These are phyloP conservation scores for Bhutanitis thaidina DNA, from an alignment of 2,888 invertebrate genomes.

Conservation along the genomic window DNA sequence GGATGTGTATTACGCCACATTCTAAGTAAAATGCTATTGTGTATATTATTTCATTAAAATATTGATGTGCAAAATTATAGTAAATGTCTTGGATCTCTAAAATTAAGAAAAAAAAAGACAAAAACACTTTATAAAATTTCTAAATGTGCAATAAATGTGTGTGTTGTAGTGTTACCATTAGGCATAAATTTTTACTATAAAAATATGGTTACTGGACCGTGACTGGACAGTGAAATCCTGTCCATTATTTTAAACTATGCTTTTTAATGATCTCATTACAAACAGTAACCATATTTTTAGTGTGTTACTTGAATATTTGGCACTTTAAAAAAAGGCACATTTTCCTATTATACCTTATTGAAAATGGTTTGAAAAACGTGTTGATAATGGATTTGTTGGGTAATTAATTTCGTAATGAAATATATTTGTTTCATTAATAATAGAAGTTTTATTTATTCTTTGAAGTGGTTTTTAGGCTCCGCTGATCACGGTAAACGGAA, in stretches of 20 bases:
- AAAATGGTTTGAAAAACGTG: constrained; percentile 75
- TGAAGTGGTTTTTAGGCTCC: too few species aligned
- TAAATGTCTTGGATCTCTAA: constrained; percentile 80
- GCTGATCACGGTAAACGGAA: too few species aligned
- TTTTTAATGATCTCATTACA: constrained; percentile 61
- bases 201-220: constrained; percentile 42
- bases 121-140: constrained; percentile 79
- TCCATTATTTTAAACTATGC: constrained; percentile 30
- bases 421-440: constrained; percentile 79
- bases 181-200: constrained; percentile 66
- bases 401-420: constrained; percentile 80
- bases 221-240: constrained; percentile 25
- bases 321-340: constrained; percentile 77
- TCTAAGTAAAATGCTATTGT: constrained; percentile 76
- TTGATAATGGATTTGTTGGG: constrained; percentile 81
- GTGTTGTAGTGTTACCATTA: constrained; percentile 80
- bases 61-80: constrained; percentile 79
- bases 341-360: constrained; percentile 71
- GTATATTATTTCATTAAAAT: constrained; percentile 74
- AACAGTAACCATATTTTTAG: constrained; percentile 58
- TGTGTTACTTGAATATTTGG: constrained; percentile 74
- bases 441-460: constrained; percentile 52
- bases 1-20: constrained; percentile 76
- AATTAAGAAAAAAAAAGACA: constrained; percentile 77
- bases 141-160: constrained; percentile 81